Base-by-base conservation (phyloP, 2,888 invertebrate genomes). In the Pegoplata infirma region DNA sequence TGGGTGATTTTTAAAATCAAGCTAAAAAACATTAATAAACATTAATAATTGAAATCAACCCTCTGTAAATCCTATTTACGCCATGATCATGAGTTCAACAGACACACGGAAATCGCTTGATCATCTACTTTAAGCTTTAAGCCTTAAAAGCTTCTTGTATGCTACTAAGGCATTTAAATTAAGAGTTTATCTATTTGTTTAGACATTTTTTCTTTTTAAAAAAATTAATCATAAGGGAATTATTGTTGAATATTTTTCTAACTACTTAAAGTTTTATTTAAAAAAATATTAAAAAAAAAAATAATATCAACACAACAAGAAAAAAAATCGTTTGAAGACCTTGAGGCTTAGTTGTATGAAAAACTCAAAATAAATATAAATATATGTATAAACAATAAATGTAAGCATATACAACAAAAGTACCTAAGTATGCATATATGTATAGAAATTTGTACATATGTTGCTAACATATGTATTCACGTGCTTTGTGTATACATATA, bases 401-500 rank as follows among this genome's bases (percentile, higher is more conserved):
- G 25, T 25, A 6, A 5, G 6, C 25, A 25, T 40, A 40, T 40
- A n/a, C n/a, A n/a, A 40, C n/a, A 40, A n/a, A 40, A 40, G 6
- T 12, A 40, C 12, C 12, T 7, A 32, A 32, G 8, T 7, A 32
- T 32, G 10, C 8, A 8, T 32, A 32, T 8, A 32, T 32, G 8
- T 32, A 25, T 32, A 32, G 5, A 32, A 8, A 32, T 8, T n/a
- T n/a, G n/a, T 40, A 40, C 36, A 40, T 12, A 40, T 40, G 36
- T 40, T 40, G 36, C n/a, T 40, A 1, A 12, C 12, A 40, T 40
- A 40, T 40, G 5, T 12, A 58, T 58, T 64, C 64, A 73, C 72
- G 64, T 73, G 72, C 36, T 64, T 4, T 66, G 55, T 72, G 71
- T 21, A 63, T n/a, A n/a, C n/a, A n/a, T n/a, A n/a, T n/a, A n/a